These are phyloP conservation scores for Cryptus armator DNA, from an alignment of 2,888 invertebrate genomes.

Conservation along the genomic window DNA sequence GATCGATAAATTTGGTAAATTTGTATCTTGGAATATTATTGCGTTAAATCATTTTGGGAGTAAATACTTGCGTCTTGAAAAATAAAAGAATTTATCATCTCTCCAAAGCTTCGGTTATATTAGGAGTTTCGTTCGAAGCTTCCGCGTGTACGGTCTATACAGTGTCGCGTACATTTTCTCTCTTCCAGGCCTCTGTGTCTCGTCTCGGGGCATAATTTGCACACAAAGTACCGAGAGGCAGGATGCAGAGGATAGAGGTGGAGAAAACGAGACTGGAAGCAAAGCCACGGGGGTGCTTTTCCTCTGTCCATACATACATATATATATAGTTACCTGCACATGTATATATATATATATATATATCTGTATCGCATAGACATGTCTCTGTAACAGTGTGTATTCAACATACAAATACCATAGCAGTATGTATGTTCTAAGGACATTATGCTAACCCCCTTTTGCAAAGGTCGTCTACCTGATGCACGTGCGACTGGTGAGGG, in stretches of 20 bases:
- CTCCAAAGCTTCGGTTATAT: constrained; percentile 44
- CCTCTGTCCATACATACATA: constrained; percentile 56
- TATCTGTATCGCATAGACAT: constrained; percentile 66
- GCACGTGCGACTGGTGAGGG: constrained; percentile 55
- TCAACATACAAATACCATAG: constrained; percentile 44
- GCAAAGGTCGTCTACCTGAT: constrained; percentile 72
- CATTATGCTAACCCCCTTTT: constrained; percentile 81
- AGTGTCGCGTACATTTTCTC: constrained; percentile 52
- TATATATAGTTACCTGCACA: neutral
- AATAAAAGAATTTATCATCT: constrained; percentile 13
- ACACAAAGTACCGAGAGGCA: constrained; percentile 82
- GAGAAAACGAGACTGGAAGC: constrained; percentile 66
- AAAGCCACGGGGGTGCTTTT: constrained; percentile 70
- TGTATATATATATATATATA: constrained; percentile 30
- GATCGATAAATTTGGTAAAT: too few species aligned
- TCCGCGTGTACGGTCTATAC: constrained; percentile 41
- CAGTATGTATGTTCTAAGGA: constrained; percentile 69
- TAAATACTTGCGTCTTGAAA: neutral
- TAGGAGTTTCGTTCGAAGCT: constrained; percentile 55
- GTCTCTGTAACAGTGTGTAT: constrained; percentile 28
- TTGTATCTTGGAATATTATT: too few species aligned
- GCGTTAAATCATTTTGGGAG: too few species aligned
- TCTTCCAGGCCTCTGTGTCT: constrained; percentile 67
- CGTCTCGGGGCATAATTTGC: constrained; percentile 83
- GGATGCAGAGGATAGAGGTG: constrained; percentile 68